phyloP scores from a whole-genome alignment of 2,113 vertebrate genomes.

The Pterocles orientalis region DNA sequence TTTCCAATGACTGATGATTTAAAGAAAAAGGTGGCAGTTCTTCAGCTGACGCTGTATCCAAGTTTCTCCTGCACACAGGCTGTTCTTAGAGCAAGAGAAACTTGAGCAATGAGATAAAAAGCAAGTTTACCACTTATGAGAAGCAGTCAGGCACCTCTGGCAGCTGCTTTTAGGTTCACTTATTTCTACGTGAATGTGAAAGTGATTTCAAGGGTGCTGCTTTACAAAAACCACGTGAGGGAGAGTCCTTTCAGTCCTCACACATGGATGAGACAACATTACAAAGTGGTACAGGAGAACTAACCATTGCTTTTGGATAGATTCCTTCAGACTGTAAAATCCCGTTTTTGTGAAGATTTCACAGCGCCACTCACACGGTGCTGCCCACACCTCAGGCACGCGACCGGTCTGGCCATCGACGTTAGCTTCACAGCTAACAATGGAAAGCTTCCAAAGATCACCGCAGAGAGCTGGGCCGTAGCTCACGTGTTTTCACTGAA shows the following conservation, averaged over 20 bases:
- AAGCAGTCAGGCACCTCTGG: background rate
- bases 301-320: background rate
- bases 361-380: rapidly evolving
- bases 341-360: background rate
- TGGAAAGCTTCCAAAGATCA: background rate
- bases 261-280: rapidly evolving
- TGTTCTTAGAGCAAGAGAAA: background rate
- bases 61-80: background rate
- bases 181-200: background rate
- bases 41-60: background rate
- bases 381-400: background rate
- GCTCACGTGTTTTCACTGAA: background rate
- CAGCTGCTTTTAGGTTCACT: background rate
- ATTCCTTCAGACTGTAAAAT: background rate
- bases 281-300: background rate
- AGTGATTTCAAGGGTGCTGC: background rate
- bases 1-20: rapidly evolving
- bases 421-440: background rate
- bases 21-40: background rate
- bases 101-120: background rate
- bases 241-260: background rate
- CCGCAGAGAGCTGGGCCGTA: background rate
- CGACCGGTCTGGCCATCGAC: rapidly evolving
- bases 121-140: no score
- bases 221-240: background rate